A percentile compares a stretch with the other conserved stretches of the same genome.
Conservation (phyloP, 2,113 vertebrate species). For the Pangasianodon hypophthalmus region DNA sequence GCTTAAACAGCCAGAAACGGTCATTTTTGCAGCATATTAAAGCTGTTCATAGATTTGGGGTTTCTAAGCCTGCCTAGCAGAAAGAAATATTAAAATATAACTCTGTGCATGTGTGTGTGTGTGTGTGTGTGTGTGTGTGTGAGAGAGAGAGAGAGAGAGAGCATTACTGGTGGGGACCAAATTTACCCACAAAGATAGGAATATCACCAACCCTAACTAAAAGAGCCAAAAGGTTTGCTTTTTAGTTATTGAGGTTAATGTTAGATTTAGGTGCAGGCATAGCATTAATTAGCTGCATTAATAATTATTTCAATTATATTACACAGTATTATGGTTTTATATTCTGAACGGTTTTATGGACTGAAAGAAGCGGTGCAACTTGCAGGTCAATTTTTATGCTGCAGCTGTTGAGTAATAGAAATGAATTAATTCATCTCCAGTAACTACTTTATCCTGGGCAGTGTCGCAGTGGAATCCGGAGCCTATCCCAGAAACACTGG, state of each 20-base stretch:
- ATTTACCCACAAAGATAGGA: neutral
- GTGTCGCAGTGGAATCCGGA: neutral
- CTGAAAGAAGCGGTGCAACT: neutral
- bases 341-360: neutral
- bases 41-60: constrained; percentile 35
- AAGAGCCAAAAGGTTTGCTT: neutral
- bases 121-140: neutral
- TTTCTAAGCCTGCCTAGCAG: constrained; percentile 43
- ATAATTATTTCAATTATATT: neutral
- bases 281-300: neutral
- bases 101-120: constrained; percentile 35
- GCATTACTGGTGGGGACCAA: neutral
- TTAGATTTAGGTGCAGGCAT: neutral
- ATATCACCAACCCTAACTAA: no score
- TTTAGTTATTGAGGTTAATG: neutral
- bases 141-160: neutral
- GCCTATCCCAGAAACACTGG: neutral
- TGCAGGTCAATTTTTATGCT: neutral
- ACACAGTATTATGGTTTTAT: neutral
- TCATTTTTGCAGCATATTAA: constrained; percentile 57
- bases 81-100: constrained; percentile 13
- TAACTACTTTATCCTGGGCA: neutral
- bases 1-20: constrained; percentile 67
- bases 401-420: neutral
- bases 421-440: neutral